Conservation (phyloP, 2,113 vertebrate genomes). For the Microcebus tavaratra region DNA sequence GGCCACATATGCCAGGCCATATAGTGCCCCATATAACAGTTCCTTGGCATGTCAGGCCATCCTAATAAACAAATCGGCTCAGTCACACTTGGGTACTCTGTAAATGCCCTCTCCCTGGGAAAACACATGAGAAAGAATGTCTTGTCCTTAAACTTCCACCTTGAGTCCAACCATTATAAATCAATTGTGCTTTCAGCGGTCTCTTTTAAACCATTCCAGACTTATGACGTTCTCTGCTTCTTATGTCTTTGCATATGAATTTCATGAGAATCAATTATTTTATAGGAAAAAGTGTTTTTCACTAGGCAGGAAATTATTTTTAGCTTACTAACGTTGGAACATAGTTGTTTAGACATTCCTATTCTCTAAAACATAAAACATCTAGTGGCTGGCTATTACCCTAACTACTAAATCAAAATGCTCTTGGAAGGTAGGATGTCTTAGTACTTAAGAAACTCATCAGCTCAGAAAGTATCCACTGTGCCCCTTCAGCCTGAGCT, state of each 20-base stretch:
- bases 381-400: background rate
- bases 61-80: background rate
- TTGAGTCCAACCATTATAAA: background rate
- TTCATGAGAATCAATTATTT: constrained; percentile 51
- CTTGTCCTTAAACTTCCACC: background rate
- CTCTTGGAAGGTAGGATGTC: background rate
- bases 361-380: constrained; percentile 19
- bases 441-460: background rate
- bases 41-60: background rate
- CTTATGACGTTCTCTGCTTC: background rate
- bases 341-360: constrained; percentile 12
- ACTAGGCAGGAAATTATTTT: background rate
- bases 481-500: background rate
- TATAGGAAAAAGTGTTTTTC: constrained; percentile 10
- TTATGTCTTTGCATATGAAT: constrained; percentile 13
- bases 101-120: background rate
- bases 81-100: background rate
- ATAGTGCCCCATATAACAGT: background rate
- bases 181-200: background rate
- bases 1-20: background rate
- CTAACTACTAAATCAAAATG: constrained; percentile 36
- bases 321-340: constrained; percentile 7
- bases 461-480: background rate
- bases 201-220: background rate
- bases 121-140: background rate